phyloP scores from a whole-genome alignment of 2,113 vertebrate genomes.

The Laterallus jamaicensis region DNA sequence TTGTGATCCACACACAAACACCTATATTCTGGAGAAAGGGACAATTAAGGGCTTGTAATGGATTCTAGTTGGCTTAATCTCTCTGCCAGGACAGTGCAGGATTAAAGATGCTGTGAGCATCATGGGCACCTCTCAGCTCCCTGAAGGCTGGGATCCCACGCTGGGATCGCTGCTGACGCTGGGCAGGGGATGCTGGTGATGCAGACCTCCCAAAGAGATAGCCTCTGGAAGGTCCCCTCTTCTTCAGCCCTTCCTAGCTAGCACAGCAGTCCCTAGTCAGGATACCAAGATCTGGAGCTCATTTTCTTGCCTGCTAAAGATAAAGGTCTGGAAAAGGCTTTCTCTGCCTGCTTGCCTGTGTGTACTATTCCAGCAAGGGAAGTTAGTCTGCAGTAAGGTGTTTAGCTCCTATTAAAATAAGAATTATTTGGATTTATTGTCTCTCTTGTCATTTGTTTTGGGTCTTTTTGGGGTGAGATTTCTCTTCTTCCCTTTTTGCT shows the following conservation, averaged over 20 bases:
- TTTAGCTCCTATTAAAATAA: not conserved
- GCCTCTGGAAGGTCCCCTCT: not conserved
- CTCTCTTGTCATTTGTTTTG: not conserved
- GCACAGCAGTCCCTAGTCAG: too few relatives aligned
- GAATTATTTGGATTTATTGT: not conserved
- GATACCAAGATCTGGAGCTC: not conserved
- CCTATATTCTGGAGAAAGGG: conserved; percentile 59
- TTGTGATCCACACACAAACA: conserved; percentile 39
- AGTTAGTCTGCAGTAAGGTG: not conserved
- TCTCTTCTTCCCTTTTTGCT: not conserved
- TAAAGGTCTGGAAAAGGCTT: not conserved
- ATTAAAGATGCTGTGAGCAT: not conserved
- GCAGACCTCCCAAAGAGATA: accelerated
- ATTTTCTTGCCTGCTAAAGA: not conserved
- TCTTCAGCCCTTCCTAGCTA: not conserved
- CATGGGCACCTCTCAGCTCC: accelerated
- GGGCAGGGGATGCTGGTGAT: accelerated
- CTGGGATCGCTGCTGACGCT: accelerated
- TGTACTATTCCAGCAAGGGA: not conserved
- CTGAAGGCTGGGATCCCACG: accelerated
- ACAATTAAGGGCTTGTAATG: conserved; percentile 53
- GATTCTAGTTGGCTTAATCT: conserved; percentile 43
- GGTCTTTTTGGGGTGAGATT: not conserved
- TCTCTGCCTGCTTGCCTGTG: not conserved
- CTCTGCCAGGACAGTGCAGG: conserved; percentile 10